A percentile compares a stretch with the other conserved stretches of the same genome.
Conservation (phyloP, 2,888 invertebrate species). For the Drosophila niveifrons region DNA sequence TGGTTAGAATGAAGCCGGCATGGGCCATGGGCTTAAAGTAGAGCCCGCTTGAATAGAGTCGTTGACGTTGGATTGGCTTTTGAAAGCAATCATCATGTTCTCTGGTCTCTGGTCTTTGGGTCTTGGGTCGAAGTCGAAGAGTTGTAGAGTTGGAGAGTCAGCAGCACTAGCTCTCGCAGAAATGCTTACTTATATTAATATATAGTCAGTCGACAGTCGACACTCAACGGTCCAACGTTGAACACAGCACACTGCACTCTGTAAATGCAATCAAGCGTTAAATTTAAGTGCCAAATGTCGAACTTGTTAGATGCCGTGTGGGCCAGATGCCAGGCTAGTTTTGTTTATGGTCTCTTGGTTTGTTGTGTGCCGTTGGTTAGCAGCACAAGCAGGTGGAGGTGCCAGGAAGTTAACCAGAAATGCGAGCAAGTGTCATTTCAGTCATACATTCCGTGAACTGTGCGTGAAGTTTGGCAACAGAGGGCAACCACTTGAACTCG, state of each 20-base stretch:
- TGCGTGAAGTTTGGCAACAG: slow-evolving; percentile 47
- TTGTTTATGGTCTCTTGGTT: slow-evolving; percentile 32
- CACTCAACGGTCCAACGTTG: slow-evolving; percentile 4
- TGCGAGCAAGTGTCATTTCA: slow-evolving; percentile 52
- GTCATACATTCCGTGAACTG: slow-evolving; percentile 20
- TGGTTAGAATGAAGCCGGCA: slow-evolving; percentile 41
- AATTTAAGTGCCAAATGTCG: slow-evolving; percentile 81
- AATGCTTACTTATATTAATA: slow-evolving; percentile 27
- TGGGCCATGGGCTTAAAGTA: slow-evolving; percentile 46
- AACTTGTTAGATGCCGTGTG: slow-evolving; percentile 73
- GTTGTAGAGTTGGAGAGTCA: slow-evolving; percentile 18
- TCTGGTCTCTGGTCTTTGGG: slow-evolving; percentile 26
- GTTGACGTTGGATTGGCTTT: slow-evolving; percentile 79
- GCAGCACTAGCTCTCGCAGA: slow-evolving; percentile 2
- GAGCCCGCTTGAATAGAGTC: slow-evolving; percentile 76
- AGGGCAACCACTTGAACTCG: slow-evolving; percentile 5
- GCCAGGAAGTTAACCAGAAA: slow-evolving; percentile 50
- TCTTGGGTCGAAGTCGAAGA: slow-evolving; percentile 12
- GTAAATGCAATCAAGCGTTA: slow-evolving; percentile 80
- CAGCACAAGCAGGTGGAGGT: slow-evolving; percentile 31
- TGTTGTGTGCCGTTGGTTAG: slow-evolving; percentile 9
- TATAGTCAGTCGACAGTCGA: slow-evolving; percentile 21
- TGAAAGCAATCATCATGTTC: slow-evolving; percentile 62
- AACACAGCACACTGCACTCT: slow-evolving; percentile 20
- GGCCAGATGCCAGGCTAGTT: slow-evolving; percentile 60